phyloP scores from a whole-genome alignment of 2,797 vertebrate genomes.

The Bradypodion ventrale region DNA sequence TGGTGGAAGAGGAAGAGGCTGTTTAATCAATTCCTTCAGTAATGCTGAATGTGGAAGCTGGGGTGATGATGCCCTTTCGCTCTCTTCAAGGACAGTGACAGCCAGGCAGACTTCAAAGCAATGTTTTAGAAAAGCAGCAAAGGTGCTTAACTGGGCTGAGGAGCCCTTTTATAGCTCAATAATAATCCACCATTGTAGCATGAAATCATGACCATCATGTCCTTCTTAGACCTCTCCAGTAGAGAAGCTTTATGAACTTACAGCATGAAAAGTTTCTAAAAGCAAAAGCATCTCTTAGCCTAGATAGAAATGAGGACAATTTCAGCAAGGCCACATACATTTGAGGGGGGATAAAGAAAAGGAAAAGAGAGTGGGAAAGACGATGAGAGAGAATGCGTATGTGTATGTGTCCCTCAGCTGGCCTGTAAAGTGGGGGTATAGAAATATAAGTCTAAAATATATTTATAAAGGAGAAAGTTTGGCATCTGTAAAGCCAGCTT shows the following conservation, averaged over 20 bases:
- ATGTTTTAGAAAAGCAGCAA: slow-evolving; percentile 49
- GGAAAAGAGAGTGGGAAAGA: no score
- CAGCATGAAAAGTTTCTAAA: slow-evolving; percentile 70
- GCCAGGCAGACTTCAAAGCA: slow-evolving; percentile 54
- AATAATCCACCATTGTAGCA: slow-evolving; percentile 55
- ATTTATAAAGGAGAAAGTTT: slow-evolving; percentile 69
- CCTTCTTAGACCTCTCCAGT: slow-evolving; percentile 63
- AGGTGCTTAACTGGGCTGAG: slow-evolving; percentile 47
- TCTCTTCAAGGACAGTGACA: slow-evolving; percentile 15
- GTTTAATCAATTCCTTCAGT: not conserved
- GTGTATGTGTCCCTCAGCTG: slow-evolving; percentile 49
- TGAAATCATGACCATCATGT: slow-evolving; percentile 67
- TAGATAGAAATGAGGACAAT: slow-evolving; percentile 73
- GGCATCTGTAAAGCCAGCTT: slow-evolving; percentile 62
- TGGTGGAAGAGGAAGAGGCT: not conserved
- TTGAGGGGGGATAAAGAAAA: slow-evolving; percentile 51
- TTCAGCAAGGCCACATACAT: slow-evolving; percentile 66
- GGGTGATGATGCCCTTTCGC: slow-evolving; percentile 15
- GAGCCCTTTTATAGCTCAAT: slow-evolving; percentile 52
- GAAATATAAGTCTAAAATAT: slow-evolving; percentile 66
- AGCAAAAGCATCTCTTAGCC: slow-evolving; percentile 64
- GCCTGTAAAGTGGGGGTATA: slow-evolving; percentile 67
- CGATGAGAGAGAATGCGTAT: not conserved
- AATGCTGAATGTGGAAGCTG: not conserved
- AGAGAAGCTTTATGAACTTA: slow-evolving; percentile 71